These are phyloP conservation scores for Hemistola chrysoprasaria DNA, from an alignment of 2,888 invertebrate species.

Conservation along the genomic window DNA sequence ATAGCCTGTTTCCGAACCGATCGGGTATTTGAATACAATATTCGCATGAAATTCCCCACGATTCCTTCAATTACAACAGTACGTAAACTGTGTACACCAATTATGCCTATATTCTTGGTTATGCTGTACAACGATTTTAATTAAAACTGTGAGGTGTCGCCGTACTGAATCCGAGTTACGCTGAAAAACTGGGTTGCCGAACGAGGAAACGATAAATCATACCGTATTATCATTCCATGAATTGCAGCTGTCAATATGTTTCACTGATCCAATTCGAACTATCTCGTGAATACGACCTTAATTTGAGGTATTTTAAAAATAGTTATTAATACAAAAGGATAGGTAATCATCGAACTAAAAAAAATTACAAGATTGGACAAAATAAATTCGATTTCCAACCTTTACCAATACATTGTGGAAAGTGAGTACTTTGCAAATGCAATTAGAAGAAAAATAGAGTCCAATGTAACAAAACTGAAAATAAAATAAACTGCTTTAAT, in stretches of 20 bases:
- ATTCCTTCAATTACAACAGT: conserved; percentile 39
- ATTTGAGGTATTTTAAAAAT: conserved; percentile 10
- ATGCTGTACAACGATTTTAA: conserved; percentile 12
- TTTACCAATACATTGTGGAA: too few species aligned
- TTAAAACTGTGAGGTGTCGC: conserved; percentile 12
- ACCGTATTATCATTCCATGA: conserved; percentile 14
- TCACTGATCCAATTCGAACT: not conserved
- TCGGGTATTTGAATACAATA: conserved; percentile 55
- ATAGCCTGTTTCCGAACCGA: conserved; percentile 65
- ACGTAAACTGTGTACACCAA: conserved; percentile 19
- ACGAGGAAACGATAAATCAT: conserved; percentile 17
- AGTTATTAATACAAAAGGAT: too few species aligned
- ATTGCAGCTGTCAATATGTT: conserved; percentile 13
- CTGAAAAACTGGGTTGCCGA: conserved; percentile 10
- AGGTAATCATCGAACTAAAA: too few species aligned
- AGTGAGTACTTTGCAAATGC: too few species aligned
- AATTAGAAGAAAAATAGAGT: too few species aligned
- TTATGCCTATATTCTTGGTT: conserved; percentile 5
- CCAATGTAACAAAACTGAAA: too few species aligned
- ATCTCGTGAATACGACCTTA: not conserved
- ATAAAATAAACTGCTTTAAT: too few species aligned
- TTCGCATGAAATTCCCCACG: conserved; percentile 49
- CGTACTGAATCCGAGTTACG: conserved; percentile 6
- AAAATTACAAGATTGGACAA: too few species aligned
- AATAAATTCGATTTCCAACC: too few species aligned